Evolutionary conservation across 2,797 vertebrate species (phyloP), one percentile per base, ranked within the genome.

Genomic region (Lophius americanus): DNA sequence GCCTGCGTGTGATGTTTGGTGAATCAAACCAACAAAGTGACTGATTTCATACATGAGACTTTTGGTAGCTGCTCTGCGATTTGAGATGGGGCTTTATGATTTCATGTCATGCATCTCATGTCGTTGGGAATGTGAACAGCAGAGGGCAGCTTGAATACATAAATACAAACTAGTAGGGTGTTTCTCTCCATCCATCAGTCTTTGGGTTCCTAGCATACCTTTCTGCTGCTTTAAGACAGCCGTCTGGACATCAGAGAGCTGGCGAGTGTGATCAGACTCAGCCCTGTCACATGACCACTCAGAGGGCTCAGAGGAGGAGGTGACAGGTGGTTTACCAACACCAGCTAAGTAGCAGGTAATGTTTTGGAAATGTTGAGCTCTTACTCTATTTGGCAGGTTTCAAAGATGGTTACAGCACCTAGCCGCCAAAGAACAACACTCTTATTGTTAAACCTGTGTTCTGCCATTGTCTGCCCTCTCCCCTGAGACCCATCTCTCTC

Each of bases 111-210:
- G 59, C 48, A 11, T 53, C 65, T 73, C 79, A 69, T 94, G 94
- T 91, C 88, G 88, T 96, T 87, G 92, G 91, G 76, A 74, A 87
- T 88, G 85, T 83, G 86, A 91, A 95, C 97, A 96, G 96, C 94
- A 97, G 97, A 97, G 97, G 98, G 97, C 96, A 96, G 95, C 96
- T 98, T 96, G 91, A 96, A 97, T 96, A 95, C 95, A 96, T 94
- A 93, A 92, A 96, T 95, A 95, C 85, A 85, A 87, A 87, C 82
- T 63, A 82, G 78, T 69, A 68, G 64, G 55, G 77, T 41, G 77
- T 83, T 82, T 85, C 84, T 83, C 76, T 78, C 75, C 23, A 74
- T 70, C 80, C 85, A 78, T 91, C 86, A 81, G 80, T 89, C 69
- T 63, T 73, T 2, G 66, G 65, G 66, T 68, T 84, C 71, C 75